phyloP scores from a whole-genome alignment of 2,888 invertebrate species.

The Harpalus rubripes region DNA sequence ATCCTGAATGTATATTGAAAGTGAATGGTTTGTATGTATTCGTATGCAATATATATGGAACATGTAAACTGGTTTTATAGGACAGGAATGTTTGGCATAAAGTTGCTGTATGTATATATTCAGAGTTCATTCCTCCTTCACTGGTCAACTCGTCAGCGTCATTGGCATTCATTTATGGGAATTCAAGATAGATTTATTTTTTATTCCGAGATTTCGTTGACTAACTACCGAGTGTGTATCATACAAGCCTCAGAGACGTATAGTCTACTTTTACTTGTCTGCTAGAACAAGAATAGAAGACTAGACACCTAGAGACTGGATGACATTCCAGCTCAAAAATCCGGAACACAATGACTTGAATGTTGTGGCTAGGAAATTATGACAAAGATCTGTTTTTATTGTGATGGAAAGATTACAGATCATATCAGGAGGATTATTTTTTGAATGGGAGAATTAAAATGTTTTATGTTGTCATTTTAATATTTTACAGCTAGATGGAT shows the following conservation, averaged over 20 bases:
- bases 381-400: conserved; percentile 18
- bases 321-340: conserved; percentile 53
- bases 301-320: not conserved
- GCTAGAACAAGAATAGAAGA: not conserved
- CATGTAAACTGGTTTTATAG: conserved; percentile 41
- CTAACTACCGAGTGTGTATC: conserved; percentile 1
- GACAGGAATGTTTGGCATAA: conserved; percentile 39
- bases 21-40: conserved; percentile 30
- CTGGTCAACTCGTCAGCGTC: conserved; percentile 20
- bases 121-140: conserved; percentile 37
- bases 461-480: not conserved
- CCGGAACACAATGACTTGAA: conserved; percentile 20
- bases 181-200: conserved; percentile 27
- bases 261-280: not conserved
- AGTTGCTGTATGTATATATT: conserved; percentile 38
- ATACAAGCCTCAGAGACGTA: not conserved
- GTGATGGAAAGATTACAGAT: not conserved
- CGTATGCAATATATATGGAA: conserved; percentile 12
- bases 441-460: not conserved
- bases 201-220: not conserved
- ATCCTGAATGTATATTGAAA: conserved; percentile 17
- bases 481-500: too few relatives aligned
- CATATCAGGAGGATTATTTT: not conserved
- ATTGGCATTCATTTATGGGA: conserved; percentile 24
- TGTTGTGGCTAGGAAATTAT: conserved; percentile 1